Base-by-base conservation (phyloP, 1,140 invertebrate species). In the Brachionus plicatilis region DNA sequence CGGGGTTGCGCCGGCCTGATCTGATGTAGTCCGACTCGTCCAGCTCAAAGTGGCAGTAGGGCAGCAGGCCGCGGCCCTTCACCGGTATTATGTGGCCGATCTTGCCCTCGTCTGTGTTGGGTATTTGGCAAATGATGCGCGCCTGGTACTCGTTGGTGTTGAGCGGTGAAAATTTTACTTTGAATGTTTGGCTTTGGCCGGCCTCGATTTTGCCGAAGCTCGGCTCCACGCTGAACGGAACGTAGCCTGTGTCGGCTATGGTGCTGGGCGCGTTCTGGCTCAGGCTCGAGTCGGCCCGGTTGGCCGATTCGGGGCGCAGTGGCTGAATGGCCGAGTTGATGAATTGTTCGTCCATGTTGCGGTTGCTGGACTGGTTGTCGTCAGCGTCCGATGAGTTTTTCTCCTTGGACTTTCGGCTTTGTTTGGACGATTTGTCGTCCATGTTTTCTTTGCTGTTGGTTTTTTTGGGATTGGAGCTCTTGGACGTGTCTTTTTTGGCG, bases 1-100 rank as follows among this genome's bases (percentile, higher is more conserved):
- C 88, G 4, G 88, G 88, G 65, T 90, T 88, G 14, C 89, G 86
- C 2, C 88, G 85, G 11, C 88, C 88, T 37, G 47, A 86, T 53
- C 85, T 87, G 41, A 90, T 86, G 72, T 90, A 90, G 85, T 90
- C 89, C 0, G 89, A 90, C 80, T 90, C 88, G 68, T 88, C 87
- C 29, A 90, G 85, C 65, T 90, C 89, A 88, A 90, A 90, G 85
- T 90, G 89, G 84, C 89, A 90, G 84, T 88, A 90, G 1, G 89
- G 89, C 87, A 90, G 87, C 47, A 89, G 72, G 75, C 88, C 88
- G 47, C 87, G 86, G 0, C 87, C 89, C 70, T 87, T 88, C 20
- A 90, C 24, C 11, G 86, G 86, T 43, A 90, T 85, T 20, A 87
- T 87, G 56, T 88, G 89, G 6, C 87, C 88, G 7, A 84, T 70